Conservation (phyloP, 2,888 invertebrate genomes). For the Netelia melanura region DNA sequence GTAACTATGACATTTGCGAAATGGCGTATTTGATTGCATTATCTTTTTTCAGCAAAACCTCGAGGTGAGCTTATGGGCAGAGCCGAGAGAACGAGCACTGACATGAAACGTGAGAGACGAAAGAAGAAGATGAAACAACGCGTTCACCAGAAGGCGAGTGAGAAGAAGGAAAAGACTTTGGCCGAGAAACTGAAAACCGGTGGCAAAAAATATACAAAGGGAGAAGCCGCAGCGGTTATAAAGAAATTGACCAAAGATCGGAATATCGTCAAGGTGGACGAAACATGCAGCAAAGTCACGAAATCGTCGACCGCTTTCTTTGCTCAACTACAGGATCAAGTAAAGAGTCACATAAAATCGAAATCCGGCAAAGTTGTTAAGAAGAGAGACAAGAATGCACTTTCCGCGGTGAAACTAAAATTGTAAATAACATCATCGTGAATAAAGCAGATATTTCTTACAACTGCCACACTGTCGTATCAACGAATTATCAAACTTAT, state of each 20-base stretch:
- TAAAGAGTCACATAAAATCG: slow-evolving; percentile 86
- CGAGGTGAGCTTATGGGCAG: slow-evolving; percentile 88
- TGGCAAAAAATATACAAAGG: slow-evolving; percentile 86
- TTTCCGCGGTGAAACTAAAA: slow-evolving; percentile 88
- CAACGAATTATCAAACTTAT: slow-evolving; percentile 19
- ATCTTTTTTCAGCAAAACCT: slow-evolving; percentile 81
- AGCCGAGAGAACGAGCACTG: slow-evolving; percentile 93
- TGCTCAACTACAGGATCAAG: slow-evolving; percentile 93
- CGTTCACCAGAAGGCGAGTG: slow-evolving; percentile 85
- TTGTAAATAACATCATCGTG: slow-evolving; percentile 84
- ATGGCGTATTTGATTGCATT: slow-evolving; percentile 10
- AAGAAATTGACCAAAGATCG: slow-evolving; percentile 89
- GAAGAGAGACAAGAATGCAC: slow-evolving; percentile 81
- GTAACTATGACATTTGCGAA: slow-evolving; percentile 32
- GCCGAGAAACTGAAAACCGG: slow-evolving; percentile 83
- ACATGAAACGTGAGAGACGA: slow-evolving; percentile 95
- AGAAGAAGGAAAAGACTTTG: slow-evolving; percentile 82
- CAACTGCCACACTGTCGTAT: slow-evolving; percentile 17
- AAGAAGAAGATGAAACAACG: slow-evolving; percentile 93
- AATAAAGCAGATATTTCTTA: slow-evolving; percentile 62
- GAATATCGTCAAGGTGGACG: slow-evolving; percentile 86
- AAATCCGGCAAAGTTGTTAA: slow-evolving; percentile 81
- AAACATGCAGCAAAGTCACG: slow-evolving; percentile 85
- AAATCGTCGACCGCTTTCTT: slow-evolving; percentile 95
- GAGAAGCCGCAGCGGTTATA: slow-evolving; percentile 88